Evolutionary conservation across 2,888 invertebrate species (phyloP).

Genomic region (Chamaedrilus cognettii): DNA sequence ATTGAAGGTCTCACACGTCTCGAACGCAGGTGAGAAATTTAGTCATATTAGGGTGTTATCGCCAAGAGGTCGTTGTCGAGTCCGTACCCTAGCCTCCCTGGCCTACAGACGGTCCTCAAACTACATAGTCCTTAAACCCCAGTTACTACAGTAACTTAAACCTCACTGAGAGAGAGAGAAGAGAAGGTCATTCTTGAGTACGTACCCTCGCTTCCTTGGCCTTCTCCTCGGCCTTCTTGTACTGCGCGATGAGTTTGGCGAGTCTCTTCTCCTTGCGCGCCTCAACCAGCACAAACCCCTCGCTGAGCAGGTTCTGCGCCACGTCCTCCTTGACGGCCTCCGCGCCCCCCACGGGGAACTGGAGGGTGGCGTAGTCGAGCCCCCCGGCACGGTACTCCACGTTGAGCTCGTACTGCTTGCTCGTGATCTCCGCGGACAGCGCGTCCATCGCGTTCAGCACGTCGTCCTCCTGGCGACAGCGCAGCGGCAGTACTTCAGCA

Average conservation of each 20-base stretch:
- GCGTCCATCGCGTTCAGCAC: constrained; percentile 73
- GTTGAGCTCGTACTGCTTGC: constrained; percentile 79
- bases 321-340: constrained; percentile 67
- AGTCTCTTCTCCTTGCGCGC: constrained; percentile 77
- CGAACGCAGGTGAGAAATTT: no score
- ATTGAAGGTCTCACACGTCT: no score
- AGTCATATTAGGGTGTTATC: no score
- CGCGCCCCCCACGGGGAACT: constrained; percentile 27
- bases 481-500: not conserved
- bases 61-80: no score
- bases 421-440: constrained; percentile 69
- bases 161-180: no score
- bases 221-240: constrained; percentile 80
- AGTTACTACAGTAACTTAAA: no score
- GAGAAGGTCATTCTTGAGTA: constrained; percentile 74
- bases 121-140: no score
- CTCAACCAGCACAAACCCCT: constrained; percentile 84
- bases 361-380: constrained; percentile 48
- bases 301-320: constrained; percentile 69
- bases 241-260: constrained; percentile 73
- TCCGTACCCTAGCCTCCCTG: no score
- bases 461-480: constrained; percentile 70
- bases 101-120: no score
- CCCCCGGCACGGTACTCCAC: constrained; percentile 72
- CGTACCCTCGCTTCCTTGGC: constrained; percentile 73